These are phyloP conservation scores for Ceraclea dissimilis DNA, from an alignment of 2,888 invertebrate genomes.

Conservation along the genomic window DNA sequence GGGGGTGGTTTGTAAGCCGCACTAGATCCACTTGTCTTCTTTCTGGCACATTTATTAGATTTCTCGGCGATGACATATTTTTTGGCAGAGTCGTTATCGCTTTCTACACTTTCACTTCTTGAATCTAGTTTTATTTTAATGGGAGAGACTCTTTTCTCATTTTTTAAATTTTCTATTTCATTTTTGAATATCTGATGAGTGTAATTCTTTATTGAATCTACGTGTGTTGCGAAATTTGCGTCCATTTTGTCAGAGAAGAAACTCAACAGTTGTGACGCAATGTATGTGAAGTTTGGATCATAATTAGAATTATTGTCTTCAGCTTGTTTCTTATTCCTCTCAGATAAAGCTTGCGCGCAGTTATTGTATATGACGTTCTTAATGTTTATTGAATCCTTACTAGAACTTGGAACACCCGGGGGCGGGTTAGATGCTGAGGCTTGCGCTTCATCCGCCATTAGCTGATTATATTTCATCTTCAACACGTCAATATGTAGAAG, in stretches of 20 bases:
- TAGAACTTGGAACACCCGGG: not conserved
- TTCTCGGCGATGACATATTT: not conserved
- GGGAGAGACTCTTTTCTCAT: not conserved
- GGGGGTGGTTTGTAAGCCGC: not conserved
- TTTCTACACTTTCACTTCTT: not conserved
- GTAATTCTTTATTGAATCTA: conserved; percentile 3
- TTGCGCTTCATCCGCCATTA: not conserved
- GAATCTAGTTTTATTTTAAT: conserved; percentile 4
- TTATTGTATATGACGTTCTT: conserved; percentile 16
- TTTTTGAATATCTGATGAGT: conserved; percentile 4
- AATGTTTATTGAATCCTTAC: conserved; percentile 13
- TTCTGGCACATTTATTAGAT: not conserved
- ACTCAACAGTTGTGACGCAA: conserved; percentile 8
- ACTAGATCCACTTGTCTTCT: not conserved
- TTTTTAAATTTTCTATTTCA: not conserved
- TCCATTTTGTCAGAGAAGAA: conserved; percentile 10
- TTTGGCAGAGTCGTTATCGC: not conserved
- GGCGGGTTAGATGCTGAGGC: not conserved
- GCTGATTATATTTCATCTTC: not conserved
- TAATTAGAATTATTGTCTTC: not conserved
- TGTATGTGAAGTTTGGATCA: conserved; percentile 7
- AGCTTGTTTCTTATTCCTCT: not conserved
- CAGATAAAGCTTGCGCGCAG: not conserved
- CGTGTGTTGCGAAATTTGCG: conserved; percentile 2
- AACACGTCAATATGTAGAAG: conserved; percentile 3